Conservation (phyloP, 1,140 invertebrate species). For the Orussus abietinus region DNA sequence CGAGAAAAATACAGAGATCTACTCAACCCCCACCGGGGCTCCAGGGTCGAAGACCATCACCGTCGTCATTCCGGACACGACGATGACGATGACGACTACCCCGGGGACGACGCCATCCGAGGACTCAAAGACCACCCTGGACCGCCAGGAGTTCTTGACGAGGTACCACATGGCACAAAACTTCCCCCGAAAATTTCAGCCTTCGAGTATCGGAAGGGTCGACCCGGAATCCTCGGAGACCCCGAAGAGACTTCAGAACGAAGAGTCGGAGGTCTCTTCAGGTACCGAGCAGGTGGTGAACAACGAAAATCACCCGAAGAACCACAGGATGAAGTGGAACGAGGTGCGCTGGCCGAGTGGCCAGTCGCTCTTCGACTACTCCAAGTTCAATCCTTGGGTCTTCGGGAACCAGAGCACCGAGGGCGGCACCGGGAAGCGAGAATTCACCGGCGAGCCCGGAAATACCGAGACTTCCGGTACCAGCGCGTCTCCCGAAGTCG, state of each 20-base stretch:
- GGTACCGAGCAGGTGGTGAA: too few relatives aligned
- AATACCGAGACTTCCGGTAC: too few relatives aligned
- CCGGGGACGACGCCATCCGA: conserved; percentile 11
- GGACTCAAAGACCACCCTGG: conserved; percentile 3
- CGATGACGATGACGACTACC: conserved; percentile 14
- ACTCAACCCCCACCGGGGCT: conserved; percentile 10
- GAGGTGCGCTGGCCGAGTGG: conserved; percentile 38
- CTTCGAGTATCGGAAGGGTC: conserved; percentile 1
- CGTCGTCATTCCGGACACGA: conserved; percentile 1
- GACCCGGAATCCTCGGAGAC: background rate
- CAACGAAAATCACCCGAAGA: conserved; percentile 38
- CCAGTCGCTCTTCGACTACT: conserved; percentile 27
- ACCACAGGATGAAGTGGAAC: conserved; percentile 43
- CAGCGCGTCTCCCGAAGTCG: too few relatives aligned
- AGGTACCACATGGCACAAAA: too few relatives aligned
- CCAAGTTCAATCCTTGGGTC: conserved; percentile 19
- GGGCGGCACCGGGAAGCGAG: background rate
- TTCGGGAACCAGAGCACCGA: conserved; percentile 12
- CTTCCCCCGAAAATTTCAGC: too few relatives aligned
- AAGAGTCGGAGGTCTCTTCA: conserved; percentile 7
- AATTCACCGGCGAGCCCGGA: too few relatives aligned
- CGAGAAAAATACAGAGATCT: conserved; percentile 8
- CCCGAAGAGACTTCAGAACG: conserved; percentile 10
- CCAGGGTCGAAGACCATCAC: conserved; percentile 4
- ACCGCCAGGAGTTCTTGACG: too few relatives aligned